Evolutionary conservation across 2,888 invertebrate genomes (phyloP), one percentile per base, ranked within the genome.

Genomic region (Microctonus hyperodae): DNA sequence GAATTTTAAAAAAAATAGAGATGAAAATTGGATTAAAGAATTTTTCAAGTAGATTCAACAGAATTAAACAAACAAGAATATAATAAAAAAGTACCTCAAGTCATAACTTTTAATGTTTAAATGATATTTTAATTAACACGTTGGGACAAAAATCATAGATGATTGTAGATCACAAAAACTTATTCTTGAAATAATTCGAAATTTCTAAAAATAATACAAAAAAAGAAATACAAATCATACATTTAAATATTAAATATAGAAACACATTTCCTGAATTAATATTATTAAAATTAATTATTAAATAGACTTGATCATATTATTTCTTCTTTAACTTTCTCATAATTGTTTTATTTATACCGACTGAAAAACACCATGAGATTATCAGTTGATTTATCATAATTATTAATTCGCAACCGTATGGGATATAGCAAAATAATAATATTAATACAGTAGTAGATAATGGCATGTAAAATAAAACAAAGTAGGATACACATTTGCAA

Each of bases 401-500:
- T 44, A 20, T 60, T 10, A 31, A 60, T 37, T 23, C 22, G 60
- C 48, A 61, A 58, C 37, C 23, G 9, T 13, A 23, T 40, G 44
- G 48, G 28, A 31, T n/a, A 10, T 28, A 48, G 44, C 13, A 25
- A 7, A 37, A 48, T 33, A 53, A 33, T 11, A 40, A 33, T 50
- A 51, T 23, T 56, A 33, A 48, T 35, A 61, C 9, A 57, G 37
- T 55, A 48, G 22, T 55, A 48, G 22, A 31, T 40, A n/a, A 59
- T 64, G 57, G 58, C 22, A 60, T 60, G 59, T 16, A 23, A 23
- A 40, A 35, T 58, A 23, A 67, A 63, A 55, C 40, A 59, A 23
- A 53, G 57, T 56, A 61, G 64, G 51, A 66, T 59, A 64, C 35
- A 68, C 60, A 73, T 75, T 75, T 73, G 74, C 62, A 28, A 31